phyloP scores from a whole-genome alignment of 1,140 invertebrate species.

The Dysdera silvatica region DNA sequence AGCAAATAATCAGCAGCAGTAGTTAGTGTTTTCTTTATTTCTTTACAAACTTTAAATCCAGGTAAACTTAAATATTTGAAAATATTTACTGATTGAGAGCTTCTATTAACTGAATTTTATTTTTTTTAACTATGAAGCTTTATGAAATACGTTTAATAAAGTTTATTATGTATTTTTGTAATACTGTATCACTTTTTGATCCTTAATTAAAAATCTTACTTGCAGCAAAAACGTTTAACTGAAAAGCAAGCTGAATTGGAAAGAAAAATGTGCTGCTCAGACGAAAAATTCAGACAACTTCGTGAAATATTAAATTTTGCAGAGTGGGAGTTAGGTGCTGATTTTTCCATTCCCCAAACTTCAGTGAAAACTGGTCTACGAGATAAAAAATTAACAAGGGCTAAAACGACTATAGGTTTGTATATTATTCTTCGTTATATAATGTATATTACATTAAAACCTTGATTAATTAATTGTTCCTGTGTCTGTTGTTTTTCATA shows the following conservation, averaged over 20 bases:
- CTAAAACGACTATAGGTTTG: not conserved
- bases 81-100: no score
- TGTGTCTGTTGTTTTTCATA: not conserved
- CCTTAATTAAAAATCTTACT: constrained; percentile 34
- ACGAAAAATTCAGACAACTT: constrained; percentile 33
- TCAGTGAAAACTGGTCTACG: not conserved
- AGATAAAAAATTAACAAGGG: not conserved
- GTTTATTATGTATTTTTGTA: no score
- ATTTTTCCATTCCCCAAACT: not conserved
- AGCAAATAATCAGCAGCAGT: no score
- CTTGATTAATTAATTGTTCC: not conserved
- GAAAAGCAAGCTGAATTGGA: constrained; percentile 40
- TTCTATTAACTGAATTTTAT: no score
- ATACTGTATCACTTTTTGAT: no score
- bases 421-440: not conserved
- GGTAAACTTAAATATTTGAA: no score
- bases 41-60: no score
- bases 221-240: constrained; percentile 48
- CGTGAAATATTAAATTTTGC: constrained; percentile 32
- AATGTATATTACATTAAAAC: not conserved
- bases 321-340: constrained; percentile 22
- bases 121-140: no score
- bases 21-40: no score
- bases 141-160: no score
- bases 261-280: constrained; percentile 25